Conservation (phyloP, 2,113 vertebrate genomes). For the Triplophysa tibetana region DNA sequence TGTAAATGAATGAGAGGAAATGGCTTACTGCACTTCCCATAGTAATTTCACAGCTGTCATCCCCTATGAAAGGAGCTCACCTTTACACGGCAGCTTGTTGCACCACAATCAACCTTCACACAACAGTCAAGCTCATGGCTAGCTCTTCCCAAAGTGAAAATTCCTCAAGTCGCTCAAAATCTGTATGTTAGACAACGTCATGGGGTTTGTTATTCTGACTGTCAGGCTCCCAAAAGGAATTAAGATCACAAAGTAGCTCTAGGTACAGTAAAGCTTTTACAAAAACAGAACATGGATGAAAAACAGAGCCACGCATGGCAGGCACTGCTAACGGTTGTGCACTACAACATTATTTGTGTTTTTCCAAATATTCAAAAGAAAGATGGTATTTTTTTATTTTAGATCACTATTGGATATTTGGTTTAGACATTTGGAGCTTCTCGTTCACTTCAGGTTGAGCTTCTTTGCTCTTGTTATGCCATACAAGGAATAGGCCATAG, state of each 20-base stretch:
- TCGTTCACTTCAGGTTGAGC: too few species aligned
- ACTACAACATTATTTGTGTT: too few species aligned
- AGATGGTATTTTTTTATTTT: too few species aligned
- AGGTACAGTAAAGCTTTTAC: too few species aligned
- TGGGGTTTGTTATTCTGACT: too few species aligned
- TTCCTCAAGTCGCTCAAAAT: not conserved
- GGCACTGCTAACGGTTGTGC: too few species aligned
- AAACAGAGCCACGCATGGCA: too few species aligned
- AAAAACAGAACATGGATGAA: too few species aligned
- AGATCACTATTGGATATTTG: not conserved
- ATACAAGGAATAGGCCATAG: constrained; percentile 51
- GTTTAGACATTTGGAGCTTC: not conserved
- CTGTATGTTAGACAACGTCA: not conserved
- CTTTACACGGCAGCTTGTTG: constrained; percentile 65
- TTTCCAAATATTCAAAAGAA: too few species aligned
- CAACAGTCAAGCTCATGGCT: constrained; percentile 3
- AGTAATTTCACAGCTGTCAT: constrained; percentile 80
- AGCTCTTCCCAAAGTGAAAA: not conserved
- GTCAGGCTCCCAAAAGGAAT: too few species aligned
- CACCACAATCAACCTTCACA: constrained; percentile 48
- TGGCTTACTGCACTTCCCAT: constrained; percentile 70
- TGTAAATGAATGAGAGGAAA: constrained; percentile 73
- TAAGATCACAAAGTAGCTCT: too few species aligned
- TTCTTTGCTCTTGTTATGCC: too few species aligned
- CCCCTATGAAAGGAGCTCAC: constrained; percentile 74